Base-by-base conservation (phyloP, 1,140 invertebrate species). In the Cotesia chilonis region DNA sequence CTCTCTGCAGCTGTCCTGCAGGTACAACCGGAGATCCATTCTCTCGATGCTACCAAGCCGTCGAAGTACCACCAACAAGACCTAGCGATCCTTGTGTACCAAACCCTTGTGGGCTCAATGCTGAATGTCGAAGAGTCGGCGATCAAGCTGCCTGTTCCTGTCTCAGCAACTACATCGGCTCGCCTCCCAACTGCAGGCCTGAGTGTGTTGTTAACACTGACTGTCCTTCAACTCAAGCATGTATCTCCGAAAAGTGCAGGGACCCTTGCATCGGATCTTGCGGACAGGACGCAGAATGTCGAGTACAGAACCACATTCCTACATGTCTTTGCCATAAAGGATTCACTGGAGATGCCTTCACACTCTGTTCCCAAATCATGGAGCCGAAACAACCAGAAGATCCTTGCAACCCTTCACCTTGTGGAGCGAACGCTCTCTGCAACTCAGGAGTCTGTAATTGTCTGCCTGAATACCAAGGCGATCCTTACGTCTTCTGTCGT, bases 371-470 rank as follows among this genome's bases (percentile, higher is more conserved):
- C 59, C 83, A 87, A 75, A 83, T 89, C 37, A 77, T 75, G 85
- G 78, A 83, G 79, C 83, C 86, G 77, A 80, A 75, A 52, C 14
- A 78, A 70, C 75, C 83, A 9, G 80, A 79, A 38, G 89, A 95
- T 84, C 93, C 92, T 2, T 96, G 95, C 82, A 88, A 91, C 78
- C 92, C 92, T 41, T 93, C 92, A 72, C 93, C 93, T 1, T 96
- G 95, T 79, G 93, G 93, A 64, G 87, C 92, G 0, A 93, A 94
- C 76, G 90, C 93, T 4, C 87, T 90, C 76, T 95, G 94, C 20
- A 90, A 90, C 51, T 89, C 90, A 78, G 91, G 92, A 47, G 88
- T 91, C n/a, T 96, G 94, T 79, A 90, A 90, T 57, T 96, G 94
- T 80, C 83, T 90, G 4, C 86, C 90, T 6, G 92, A 93, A 76